Conservation (phyloP, 2,113 vertebrate species). For the Semnornis frantzii region DNA sequence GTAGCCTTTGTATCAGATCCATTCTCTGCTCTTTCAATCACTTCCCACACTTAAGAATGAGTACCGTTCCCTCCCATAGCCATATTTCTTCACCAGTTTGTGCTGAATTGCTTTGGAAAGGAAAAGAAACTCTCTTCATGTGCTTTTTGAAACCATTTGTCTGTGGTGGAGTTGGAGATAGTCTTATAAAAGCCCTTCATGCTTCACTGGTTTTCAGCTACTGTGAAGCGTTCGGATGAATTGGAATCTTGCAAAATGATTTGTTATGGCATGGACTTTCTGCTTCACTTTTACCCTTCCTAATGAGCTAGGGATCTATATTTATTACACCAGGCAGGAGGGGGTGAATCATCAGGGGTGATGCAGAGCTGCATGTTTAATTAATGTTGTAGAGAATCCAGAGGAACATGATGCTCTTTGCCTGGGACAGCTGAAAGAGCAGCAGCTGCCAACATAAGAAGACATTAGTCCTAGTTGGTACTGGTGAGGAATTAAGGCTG, state of each 20-base stretch:
- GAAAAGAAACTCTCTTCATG: neutral
- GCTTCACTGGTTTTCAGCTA: neutral
- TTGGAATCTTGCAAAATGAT: slow-evolving; percentile 15
- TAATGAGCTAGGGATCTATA: neutral
- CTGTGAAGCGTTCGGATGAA: neutral
- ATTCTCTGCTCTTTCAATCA: neutral
- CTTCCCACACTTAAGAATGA: neutral
- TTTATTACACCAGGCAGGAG: neutral
- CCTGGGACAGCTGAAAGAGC: slow-evolving; percentile 24
- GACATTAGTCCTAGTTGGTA: neutral
- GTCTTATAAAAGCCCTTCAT: neutral
- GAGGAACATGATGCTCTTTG: neutral
- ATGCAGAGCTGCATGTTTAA: slow-evolving; percentile 37
- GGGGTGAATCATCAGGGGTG: neutral
- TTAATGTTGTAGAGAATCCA: slow-evolving; percentile 30
- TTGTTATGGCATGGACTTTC: neutral
- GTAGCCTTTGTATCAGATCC: neutral
- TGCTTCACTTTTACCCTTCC: slow-evolving; percentile 22
- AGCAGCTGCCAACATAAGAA: slow-evolving; percentile 43
- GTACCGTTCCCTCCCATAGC: neutral
- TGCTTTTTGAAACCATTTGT: neutral
- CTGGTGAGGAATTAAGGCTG: slow-evolving; percentile 27
- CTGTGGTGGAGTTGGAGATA: neutral
- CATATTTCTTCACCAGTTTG: neutral
- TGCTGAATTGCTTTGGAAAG: neutral